Base-by-base conservation (phyloP, 1,140 invertebrate genomes). In the Aphis craccivora region DNA sequence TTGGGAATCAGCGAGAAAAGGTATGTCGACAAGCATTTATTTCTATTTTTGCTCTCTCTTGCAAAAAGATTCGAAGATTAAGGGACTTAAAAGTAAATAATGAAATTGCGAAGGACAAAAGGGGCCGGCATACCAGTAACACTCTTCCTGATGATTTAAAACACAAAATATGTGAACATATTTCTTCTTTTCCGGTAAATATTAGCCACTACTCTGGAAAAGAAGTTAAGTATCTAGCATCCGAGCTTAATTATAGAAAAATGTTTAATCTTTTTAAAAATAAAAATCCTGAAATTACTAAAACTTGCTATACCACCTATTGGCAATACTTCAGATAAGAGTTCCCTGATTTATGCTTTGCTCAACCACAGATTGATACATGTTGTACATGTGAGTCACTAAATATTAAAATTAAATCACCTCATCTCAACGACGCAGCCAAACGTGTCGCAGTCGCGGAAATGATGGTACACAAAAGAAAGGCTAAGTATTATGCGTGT, bases 301-400 rank as follows among this genome's bases (percentile, higher is more conserved):
- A 37, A 37, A 37, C 37, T 37, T 37, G 37, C 37, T 37, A 37
- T 37, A 37, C 37, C 37, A 37, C 37, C 37, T 37, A 37, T 37
- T 37, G 37, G 37, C 37, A 37, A 37, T 37, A 37, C 37, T 37
- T 37, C 37, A 37, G 37, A 37, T 2, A 37, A 37, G 37, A 37
- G 37, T 37, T 37, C 37, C 37, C 37, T 37, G 37, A 84, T 84
- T 84, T 84, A 20, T 37, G 83, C 35, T 84, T 84, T 84, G 40
- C 37, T 40, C 83, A 43, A 84, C 40, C 60, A 67, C 60, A 67
- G 25, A 84, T 40, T 40, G 40, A 84, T 40, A 84, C 83, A 84
- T 84, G 83, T 25, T 84, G 40, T 84, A 84, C 83, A 25, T 84
- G 83, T 40, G 40, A 84, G 83, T 84, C 83, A 84, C 83, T 84